Evolutionary conservation across 2,113 vertebrate genomes (phyloP).

Genomic region (Vimba vimba): DNA sequence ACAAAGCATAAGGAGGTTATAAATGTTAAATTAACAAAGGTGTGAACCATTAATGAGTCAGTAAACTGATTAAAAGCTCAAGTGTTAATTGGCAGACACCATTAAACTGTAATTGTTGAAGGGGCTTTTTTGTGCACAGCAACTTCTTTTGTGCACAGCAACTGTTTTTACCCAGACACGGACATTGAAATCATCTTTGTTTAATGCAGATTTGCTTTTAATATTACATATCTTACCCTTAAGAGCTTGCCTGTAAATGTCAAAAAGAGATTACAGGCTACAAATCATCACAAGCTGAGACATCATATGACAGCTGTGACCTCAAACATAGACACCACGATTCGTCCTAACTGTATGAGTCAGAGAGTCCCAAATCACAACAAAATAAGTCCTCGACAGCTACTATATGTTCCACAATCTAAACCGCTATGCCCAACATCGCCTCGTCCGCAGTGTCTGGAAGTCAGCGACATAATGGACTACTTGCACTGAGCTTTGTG

Average conservation of each 20-base stretch:
- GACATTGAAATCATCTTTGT: not conserved
- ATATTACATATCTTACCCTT: conserved; percentile 24
- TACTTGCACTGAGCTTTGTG: not conserved
- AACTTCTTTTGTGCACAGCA: conserved; percentile 4
- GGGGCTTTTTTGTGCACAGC: not conserved
- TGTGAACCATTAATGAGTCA: conserved; percentile 41
- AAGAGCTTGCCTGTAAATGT: conserved; percentile 37
- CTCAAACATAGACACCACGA: conserved; percentile 7
- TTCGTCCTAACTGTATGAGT: not conserved
- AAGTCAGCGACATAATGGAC: not conserved
- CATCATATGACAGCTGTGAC: conserved; percentile 11
- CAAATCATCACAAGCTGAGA: conserved; percentile 28
- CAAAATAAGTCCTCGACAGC: not conserved
- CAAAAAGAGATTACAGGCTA: conserved; percentile 33
- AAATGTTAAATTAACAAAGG: conserved; percentile 40
- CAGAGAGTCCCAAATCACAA: not conserved
- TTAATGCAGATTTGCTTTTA: conserved; percentile 6
- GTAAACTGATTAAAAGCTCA: conserved; percentile 39
- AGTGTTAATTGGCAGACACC: conserved; percentile 40
- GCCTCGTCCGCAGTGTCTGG: not conserved
- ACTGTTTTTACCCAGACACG: not conserved
- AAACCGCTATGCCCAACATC: not conserved
- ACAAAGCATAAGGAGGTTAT: conserved; percentile 28
- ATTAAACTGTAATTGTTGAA: conserved; percentile 13
- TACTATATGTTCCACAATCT: not conserved